Evolutionary conservation across 2,797 vertebrate genomes (phyloP), one percentile per base, ranked within the genome.

Genomic region (Sylvia borin): DNA sequence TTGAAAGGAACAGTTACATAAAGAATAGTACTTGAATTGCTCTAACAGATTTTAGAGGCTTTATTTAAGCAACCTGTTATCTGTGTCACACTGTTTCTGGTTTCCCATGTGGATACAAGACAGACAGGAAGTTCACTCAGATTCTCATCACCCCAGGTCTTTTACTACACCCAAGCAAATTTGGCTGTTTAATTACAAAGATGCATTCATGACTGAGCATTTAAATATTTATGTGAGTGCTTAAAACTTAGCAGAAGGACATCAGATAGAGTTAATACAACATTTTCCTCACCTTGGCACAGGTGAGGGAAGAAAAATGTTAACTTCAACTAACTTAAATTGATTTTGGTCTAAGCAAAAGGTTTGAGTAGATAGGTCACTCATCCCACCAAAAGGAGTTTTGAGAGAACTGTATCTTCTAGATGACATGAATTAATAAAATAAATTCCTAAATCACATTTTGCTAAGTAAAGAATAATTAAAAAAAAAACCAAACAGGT

Each of bases 51-150:
- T 73, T 84, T 38, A 82, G 60, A 42, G 45, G 34, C 32, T 76
- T 82, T 68, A 65, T 84, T 90, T 75, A 82, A 91, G 77, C 60
- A 90, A 66, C 67, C 74, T 60, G 45, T 67, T 94, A 90, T 90
- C 90, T 93, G 51, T 25, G 1, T 90, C 71, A 70, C 60, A 58
- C 47, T 0, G 0, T 67, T 85, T 66, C 77, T 90, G 32, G 22
- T 79, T 87, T 88, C 9, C 1, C 26, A 6, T 3, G 14, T 38
- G 45, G 74, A 62, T 71, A 50, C 17, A 68, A 86, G 67, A 51
- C 58, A 81, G 76, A 54, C 24, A 34, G 1, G 0, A 84, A 55
- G 27, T 20, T 85, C 70, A 53, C 8, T 11, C 10, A n/a, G 19
- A 36, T 32, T 87, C 78, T 64, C 54, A 82, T 2, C 27, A 64